Evolutionary conservation across 2,797 vertebrate species (phyloP), one percentile per base, ranked within the genome.

Genomic region (Halcyon badia): DNA sequence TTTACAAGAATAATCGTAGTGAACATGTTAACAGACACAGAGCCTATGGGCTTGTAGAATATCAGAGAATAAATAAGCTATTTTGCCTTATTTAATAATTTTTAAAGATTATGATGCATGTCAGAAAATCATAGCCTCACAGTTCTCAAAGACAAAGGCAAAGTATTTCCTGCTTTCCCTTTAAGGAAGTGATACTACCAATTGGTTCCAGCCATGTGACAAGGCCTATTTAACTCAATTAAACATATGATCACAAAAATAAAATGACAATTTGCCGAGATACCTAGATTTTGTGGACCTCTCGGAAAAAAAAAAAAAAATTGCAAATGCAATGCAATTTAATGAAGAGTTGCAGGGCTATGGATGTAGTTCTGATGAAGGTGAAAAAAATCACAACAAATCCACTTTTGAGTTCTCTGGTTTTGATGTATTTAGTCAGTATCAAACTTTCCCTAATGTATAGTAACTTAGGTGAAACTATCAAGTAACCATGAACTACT

Each of bases 191-290:
- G 10, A 15, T 64, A 58, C 57, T 25, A 13, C 0, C 3, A 58
- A 17, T 21, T 57, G 5, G 0, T 69, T 60, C n/a, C 7, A 80
- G 16, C 1, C 11, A 28, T 1, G 1, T 72, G 37, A 7, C 14
- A 64, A 35, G 21, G 21, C 8, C 4, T 28, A 5, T 8, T 16
- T 56, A 42, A 76, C 71, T 65, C 10, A 28, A 22, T 51, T 42
- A 5, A 44, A 11, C 52, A 6, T 10, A 83, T 64, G 52, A 33
- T 57, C 16, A 57, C 3, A 19, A 58, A 80, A 68, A 16, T 1
- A 60, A 8, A 14, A 60, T 61, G 24, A 4, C 2, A 16, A 44
- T 80, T 80, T 70, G 8, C n/a, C 20, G 39, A 70, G 4, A 22
- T 68, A 30, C 6, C 7, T 65, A 24, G 10, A 76, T 81, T 83